Evolutionary conservation across 1,140 invertebrate species (phyloP), one percentile per base, ranked within the genome.

Genomic region (Drosophila hydei): DNA sequence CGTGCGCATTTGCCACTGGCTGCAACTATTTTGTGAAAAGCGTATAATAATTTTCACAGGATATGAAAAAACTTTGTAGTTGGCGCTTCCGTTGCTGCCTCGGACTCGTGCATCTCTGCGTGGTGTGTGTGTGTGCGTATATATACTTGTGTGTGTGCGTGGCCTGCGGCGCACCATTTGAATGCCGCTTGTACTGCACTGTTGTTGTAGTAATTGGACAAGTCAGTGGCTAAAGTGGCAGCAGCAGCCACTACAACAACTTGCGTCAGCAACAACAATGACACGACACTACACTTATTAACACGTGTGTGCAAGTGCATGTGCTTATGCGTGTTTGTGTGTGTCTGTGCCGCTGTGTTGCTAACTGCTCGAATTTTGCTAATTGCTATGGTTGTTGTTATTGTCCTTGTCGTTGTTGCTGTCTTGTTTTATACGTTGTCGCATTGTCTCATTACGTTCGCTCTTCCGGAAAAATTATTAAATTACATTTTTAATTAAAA

Each of bases 41-140:
- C 79, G 80, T 78, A 84, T 84, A 84, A 85, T 85, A 85, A 85
- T 85, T 85, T 87, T 87, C 81, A 87, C 81, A 85, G 81, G 81
- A 85, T 85, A 85, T 87, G 79, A 84, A 80, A 85, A 85, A 85
- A 85, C 69, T 85, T 85, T 85, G 65, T 75, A 77, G 81, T 87
- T 87, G 81, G 59, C 81, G 75, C 77, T 80, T 87, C 81, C 81
- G 81, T 77, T 75, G 69, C 30, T 48, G 43, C 40, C 48, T 59
- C 27, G 48, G 55, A 25, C 52, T 36, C 43, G 5, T 27, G n/a
- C 6, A 3, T 9, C n/a, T 42, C 40, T 16, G 16, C 55, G 47
- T 65, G n/a, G 21, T 33, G 12, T 60, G 5, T 72, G 38, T 54
- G n/a, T 40, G 7, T 60, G 30, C 25, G 1, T 42, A 2, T 51